These are phyloP conservation scores for Prunella strophiata DNA, from an alignment of 2,797 vertebrate species.

Conservation along the genomic window DNA sequence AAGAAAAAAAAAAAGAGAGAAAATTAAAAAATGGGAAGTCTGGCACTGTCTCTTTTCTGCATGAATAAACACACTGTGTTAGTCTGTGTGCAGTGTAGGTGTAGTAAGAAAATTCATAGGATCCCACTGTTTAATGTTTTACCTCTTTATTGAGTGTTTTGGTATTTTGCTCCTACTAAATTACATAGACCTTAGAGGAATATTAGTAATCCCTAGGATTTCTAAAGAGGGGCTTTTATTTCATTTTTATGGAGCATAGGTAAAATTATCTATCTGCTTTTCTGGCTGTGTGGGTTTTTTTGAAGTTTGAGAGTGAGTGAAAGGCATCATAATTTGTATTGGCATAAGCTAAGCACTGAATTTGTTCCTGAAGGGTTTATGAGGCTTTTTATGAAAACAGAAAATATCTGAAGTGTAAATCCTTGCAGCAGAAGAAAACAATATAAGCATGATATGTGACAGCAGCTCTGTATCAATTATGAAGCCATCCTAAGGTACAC, in stretches of 20 bases:
- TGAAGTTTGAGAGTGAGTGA: neutral
- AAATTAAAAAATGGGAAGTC: neutral
- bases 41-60: neutral
- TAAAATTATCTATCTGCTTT: neutral
- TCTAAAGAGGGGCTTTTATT: neutral
- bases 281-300: neutral
- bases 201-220: neutral
- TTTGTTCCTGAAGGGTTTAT: constrained; percentile 23
- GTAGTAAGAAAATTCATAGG: neutral
- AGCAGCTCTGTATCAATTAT: constrained; percentile 12
- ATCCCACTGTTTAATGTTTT: neutral
- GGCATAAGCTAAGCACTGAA: neutral
- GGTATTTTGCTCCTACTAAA: neutral
- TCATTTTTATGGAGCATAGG: neutral
- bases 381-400: constrained; percentile 19
- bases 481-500: neutral
- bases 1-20: neutral
- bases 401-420: constrained; percentile 40
- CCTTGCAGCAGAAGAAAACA: constrained; percentile 13
- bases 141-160: neutral
- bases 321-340: neutral
- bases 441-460: neutral
- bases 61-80: neutral
- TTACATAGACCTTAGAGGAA: neutral
- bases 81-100: neutral